A percentile compares a stretch with the other conserved stretches of the same genome.
These are phyloP conservation scores for Callimorpha dominula DNA, from an alignment of 2,888 invertebrate genomes.

Conservation along the genomic window DNA sequence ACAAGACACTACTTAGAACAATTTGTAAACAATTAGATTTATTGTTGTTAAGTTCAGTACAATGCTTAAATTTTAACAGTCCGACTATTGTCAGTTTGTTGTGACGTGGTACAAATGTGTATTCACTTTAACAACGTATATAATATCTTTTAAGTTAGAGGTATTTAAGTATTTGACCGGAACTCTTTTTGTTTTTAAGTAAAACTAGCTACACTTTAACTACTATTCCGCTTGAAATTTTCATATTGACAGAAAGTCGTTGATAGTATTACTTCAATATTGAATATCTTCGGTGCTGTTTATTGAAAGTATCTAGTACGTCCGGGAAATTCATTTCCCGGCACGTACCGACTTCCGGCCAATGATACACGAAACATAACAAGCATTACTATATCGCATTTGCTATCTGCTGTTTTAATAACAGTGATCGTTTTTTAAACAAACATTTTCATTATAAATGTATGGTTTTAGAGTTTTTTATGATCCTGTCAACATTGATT, in stretches of 20 bases:
- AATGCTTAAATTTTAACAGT: constrained; percentile 49
- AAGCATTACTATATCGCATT: constrained; percentile 9
- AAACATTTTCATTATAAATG: neutral
- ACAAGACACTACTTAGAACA: constrained; percentile 25
- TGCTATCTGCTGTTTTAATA: neutral
- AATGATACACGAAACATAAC: constrained; percentile 35
- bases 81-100: constrained; percentile 40
- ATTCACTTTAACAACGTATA: neutral
- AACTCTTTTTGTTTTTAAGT: neutral
- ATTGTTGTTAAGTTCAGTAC: constrained; percentile 35
- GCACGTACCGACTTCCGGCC: constrained; percentile 67
- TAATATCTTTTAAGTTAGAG: neutral
- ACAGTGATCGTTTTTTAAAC: neutral
- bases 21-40: constrained; percentile 48
- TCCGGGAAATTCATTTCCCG: constrained; percentile 73
- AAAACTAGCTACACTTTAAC: neutral
- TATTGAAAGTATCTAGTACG: constrained; percentile 57
- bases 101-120: constrained; percentile 34
- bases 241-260: constrained; percentile 1
- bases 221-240: constrained; percentile 1
- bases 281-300: constrained; percentile 51
- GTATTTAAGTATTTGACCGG: neutral
- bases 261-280: constrained; percentile 31
- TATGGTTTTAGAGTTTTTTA: neutral
- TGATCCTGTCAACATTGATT: neutral